Evolutionary conservation across 2,888 invertebrate species (phyloP), one percentile per base, ranked within the genome.

Genomic region (Cephus runcator): DNA sequence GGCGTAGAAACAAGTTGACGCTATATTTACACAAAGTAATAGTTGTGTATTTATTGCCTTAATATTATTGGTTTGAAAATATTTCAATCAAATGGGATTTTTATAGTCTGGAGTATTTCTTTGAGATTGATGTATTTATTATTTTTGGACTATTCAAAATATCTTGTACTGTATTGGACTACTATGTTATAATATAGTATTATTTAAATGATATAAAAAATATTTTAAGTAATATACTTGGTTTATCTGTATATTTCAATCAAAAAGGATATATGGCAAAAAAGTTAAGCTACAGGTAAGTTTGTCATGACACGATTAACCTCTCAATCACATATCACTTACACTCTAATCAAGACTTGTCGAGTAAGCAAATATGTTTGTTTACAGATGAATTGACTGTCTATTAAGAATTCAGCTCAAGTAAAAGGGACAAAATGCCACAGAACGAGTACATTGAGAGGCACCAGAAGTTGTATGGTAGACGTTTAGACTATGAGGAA

Each of bases 381-480:
- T 30, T 73, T 69, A 73, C 69, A 33, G 56, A 74, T 36, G 23
- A 34, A 34, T 40, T n/a, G 30, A 15, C 74, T 69, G 30, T 78
- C 12, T 76, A 69, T 76, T 73, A 73, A 76, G 74, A 36, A n/a
- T 12, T 4, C n/a, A 34, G 35, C 30, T 34, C 4, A 15, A 69
- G 40, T n/a, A 74, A 35, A 33, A 35, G 40, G 4, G 33, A 69
- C 80, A 86, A 79, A 93, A 98, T 98, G 98, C 98, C 98, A 91
- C 99, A 99, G 94, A 99, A 99, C 95, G 99, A 99, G 93, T 98
- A 99, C 92, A 99, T 99, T 93, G 99, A 99, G 89, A 95, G 99
- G 83, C 98, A 98, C 92, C 96, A 97, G 90, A 99, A 99, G 92
- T 95, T 99, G 69, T 96, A 98, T 93, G 99, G 99, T 89, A 95